phyloP scores from a whole-genome alignment of 2,888 invertebrate genomes.

The Luperina testacea region DNA sequence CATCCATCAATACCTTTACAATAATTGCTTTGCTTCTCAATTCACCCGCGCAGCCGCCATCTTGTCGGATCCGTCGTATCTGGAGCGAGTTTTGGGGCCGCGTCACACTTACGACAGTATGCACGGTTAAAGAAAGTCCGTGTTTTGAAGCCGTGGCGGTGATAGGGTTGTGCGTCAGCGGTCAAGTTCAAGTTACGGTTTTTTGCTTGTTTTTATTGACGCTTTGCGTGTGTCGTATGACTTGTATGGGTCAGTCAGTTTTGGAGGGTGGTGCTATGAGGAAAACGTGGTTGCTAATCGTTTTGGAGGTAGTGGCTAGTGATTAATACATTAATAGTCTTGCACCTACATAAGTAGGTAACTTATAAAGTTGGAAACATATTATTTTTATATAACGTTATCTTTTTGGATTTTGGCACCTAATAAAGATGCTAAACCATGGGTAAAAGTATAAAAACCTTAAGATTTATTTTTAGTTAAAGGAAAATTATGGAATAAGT shows the following conservation, averaged over 20 bases:
- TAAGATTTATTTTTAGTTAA: background rate
- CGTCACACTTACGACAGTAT: constrained; percentile 75
- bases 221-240: constrained; percentile 29
- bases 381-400: background rate
- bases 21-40: constrained; percentile 35
- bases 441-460: background rate
- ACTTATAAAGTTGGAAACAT: background rate
- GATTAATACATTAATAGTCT: background rate
- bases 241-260: constrained; percentile 18
- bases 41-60: constrained; percentile 58
- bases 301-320: background rate
- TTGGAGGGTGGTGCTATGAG: background rate
- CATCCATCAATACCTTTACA: background rate
- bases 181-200: constrained; percentile 66
- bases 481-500: background rate
- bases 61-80: constrained; percentile 65
- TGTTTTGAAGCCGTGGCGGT: constrained; percentile 61
- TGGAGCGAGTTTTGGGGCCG: constrained; percentile 81
- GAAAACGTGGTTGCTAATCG: background rate
- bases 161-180: constrained; percentile 59
- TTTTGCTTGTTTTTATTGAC: constrained; percentile 32
- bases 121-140: constrained; percentile 77
- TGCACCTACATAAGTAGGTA: background rate
- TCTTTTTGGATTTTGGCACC: background rate
- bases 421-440: background rate